Base-by-base conservation (phyloP, 2,113 vertebrate genomes). In the Polypterus senegalus region DNA sequence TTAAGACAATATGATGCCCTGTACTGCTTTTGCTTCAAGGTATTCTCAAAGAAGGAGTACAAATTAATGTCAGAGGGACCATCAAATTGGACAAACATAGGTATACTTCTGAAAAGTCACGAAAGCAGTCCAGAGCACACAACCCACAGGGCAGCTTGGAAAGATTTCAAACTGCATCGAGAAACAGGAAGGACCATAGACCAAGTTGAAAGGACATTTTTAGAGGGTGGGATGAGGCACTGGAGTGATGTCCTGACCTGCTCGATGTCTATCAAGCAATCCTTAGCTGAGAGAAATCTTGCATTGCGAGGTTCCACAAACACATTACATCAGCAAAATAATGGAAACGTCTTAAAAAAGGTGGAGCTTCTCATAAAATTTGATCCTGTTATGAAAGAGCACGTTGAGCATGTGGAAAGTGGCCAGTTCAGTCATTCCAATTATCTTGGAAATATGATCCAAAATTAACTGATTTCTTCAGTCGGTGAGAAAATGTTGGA, bases 221-320 rank as follows among this genome's bases (percentile, higher is more conserved):
- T 60, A 7, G 59, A 60, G 27, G 47, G 4, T 6, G 59, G 47
- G 59, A 60, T 3, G 48, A 60, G 11, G 10, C 27, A 5, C 27
- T 60, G 59, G 5, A 8, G 59, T 8, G 59, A 45, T 6, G 27
- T 60, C 9, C 46, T 60, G 9, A 60, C 10, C 8, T 3, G 5
- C 7, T 11, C 47, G n/a, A 46, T 60, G 6, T 45, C 9, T 6
- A 60, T 60, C 43, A 60, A 3, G 6, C 59, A 60, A 43, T 60
- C 59, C 59, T 43, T 62, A 59, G 61, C 61, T 60, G 61, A 62
- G 51, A 62, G 61, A 27, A 62, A 62, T 43, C n/a, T 63, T 52
- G 54, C 51, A 7, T 46, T 63, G 6, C 6, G 55, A n/a, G 62
- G 62, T 11, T 4, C 54, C 44, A 27, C 46, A n/a, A 46, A 63